Conservation (phyloP, 2,797 vertebrate species). For the Eupleurogrammus muticus region DNA sequence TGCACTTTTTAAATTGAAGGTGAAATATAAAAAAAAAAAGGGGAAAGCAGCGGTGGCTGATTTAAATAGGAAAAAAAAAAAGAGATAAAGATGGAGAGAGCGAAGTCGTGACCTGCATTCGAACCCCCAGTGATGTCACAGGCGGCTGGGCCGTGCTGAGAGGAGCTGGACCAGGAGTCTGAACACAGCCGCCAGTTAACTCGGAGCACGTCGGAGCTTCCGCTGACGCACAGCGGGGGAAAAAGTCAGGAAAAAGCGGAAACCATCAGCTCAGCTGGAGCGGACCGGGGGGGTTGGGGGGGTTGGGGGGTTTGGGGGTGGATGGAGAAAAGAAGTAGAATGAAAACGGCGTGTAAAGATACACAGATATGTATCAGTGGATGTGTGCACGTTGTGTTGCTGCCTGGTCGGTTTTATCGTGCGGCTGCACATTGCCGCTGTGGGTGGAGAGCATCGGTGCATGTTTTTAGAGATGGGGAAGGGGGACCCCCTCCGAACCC, state of each 20-base stretch:
- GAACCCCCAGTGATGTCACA: not conserved
- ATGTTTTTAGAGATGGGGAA: slow-evolving; percentile 41
- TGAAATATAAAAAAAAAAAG: not conserved
- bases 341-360: slow-evolving; percentile 44
- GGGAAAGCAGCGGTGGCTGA: not conserved
- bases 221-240: not conserved
- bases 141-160: not conserved
- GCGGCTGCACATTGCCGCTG: slow-evolving; percentile 60
- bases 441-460: slow-evolving; percentile 38
- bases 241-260: not conserved
- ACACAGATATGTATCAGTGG: slow-evolving; percentile 46
- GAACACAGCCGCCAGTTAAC: not conserved
- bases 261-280: slow-evolving; percentile 2
- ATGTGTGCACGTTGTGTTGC: slow-evolving; percentile 18
- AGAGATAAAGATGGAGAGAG: not conserved
- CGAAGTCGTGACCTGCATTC: slow-evolving; percentile 23
- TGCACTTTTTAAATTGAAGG: slow-evolving; percentile 5
- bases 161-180: slow-evolving; percentile 1
- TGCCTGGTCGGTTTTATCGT: slow-evolving; percentile 59
- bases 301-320: not conserved
- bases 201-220: not conserved
- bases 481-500: slow-evolving; percentile 2
- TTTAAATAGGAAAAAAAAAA: too few species aligned
- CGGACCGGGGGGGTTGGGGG: not conserved
- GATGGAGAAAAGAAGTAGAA: slow-evolving; percentile 19